Conservation (phyloP, 2,888 invertebrate genomes). For the Sabellastarte sp. region DNA sequence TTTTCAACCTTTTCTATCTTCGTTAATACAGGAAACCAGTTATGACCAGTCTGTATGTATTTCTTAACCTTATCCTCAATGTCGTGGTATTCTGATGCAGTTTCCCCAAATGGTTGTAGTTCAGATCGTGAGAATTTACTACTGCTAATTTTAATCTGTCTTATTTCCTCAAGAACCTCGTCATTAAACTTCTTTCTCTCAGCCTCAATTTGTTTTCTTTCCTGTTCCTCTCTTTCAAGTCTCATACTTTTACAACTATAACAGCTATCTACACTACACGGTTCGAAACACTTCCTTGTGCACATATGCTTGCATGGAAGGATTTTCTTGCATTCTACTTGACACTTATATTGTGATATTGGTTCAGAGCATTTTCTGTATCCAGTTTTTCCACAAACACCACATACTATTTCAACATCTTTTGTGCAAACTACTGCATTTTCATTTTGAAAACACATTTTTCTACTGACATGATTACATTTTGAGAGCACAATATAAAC, state of each 20-base stretch:
- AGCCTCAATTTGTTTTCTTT: background rate
- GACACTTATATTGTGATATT: constrained; percentile 2
- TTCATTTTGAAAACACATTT: constrained; percentile 6
- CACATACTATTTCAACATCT: background rate
- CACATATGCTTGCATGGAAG: constrained; percentile 19
- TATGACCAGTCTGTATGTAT: constrained; percentile 20
- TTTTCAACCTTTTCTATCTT: constrained; percentile 21
- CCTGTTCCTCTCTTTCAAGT: background rate
- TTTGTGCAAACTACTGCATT: background rate
- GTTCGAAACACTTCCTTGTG: constrained; percentile 9
- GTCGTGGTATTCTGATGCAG: constrained; percentile 16
- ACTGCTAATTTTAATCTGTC: background rate
- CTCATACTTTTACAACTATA: constrained; percentile 8
- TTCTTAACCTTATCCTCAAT: constrained; percentile 16
- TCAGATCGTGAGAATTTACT: background rate
- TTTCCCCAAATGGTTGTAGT: constrained; percentile 14
- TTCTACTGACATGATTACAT: constrained; percentile 11
- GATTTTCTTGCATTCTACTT: constrained; percentile 8
- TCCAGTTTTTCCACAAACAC: background rate
- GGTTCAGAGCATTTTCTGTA: background rate
- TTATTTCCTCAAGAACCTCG: constrained; percentile 1
- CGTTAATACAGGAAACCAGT: constrained; percentile 18
- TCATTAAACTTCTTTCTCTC: background rate
- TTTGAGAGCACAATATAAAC: background rate
- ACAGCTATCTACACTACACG: constrained; percentile 11